Conservation (phyloP, 2,113 vertebrate genomes). For the Seriola rivoliana region DNA sequence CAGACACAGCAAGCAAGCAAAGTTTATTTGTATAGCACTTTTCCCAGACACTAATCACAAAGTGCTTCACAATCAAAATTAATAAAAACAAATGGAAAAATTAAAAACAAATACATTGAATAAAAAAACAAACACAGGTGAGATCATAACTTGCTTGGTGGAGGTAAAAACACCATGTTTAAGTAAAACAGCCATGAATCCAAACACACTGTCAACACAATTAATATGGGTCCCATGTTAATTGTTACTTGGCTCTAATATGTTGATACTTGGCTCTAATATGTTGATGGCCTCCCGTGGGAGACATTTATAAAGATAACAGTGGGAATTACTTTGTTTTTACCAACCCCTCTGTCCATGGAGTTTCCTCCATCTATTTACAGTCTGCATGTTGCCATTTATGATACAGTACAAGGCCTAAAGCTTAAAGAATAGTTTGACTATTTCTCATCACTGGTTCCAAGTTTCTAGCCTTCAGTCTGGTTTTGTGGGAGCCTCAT, state of each 20-base stretch:
- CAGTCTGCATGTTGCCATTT: background rate
- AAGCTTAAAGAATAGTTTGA: background rate
- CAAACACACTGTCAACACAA: background rate
- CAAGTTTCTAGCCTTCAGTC: background rate
- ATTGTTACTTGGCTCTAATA: background rate
- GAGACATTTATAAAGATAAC: slow-evolving; percentile 5
- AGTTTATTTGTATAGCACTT: too few species aligned
- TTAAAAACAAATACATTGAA: too few species aligned
- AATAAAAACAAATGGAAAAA: too few species aligned
- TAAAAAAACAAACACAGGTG: too few species aligned
- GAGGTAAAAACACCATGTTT: too few species aligned
- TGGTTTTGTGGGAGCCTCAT: background rate
- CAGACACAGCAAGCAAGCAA: too few species aligned
- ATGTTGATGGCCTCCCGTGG: background rate
- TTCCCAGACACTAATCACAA: too few species aligned
- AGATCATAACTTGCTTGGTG: too few species aligned
- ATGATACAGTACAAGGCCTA: background rate
- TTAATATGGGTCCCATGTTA: background rate
- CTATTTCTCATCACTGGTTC: slow-evolving; percentile 6
- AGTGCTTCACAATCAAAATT: too few species aligned
- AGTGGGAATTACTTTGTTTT: background rate
- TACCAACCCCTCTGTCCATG: background rate
- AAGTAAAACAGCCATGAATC: background rate
- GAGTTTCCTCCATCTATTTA: background rate
- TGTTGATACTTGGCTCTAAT: background rate